phyloP scores from a whole-genome alignment of 1,140 invertebrate species.

The Panagrolaimus sp. region DNA sequence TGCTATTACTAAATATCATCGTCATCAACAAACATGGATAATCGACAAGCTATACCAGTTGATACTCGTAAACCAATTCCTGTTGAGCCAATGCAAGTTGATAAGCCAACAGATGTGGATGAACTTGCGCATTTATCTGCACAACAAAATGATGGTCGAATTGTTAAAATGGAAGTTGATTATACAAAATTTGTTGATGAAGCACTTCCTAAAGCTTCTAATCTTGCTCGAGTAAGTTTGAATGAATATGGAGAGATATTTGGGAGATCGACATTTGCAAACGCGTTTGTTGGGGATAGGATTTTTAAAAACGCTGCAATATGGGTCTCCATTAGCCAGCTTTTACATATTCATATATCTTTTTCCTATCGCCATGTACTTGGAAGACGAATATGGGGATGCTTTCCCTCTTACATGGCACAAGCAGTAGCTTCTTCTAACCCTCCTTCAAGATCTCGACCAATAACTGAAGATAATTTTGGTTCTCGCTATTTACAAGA shows the following conservation, averaged over 20 bases:
- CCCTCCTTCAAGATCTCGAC: background rate
- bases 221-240: conserved; percentile 68
- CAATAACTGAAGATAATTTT: conserved; percentile 48
- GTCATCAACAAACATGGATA: conserved; percentile 4
- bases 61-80: background rate
- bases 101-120: conserved; percentile 16
- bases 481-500: conserved; percentile 66
- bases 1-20: too few species aligned
- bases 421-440: too few species aligned
- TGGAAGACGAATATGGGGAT: too few species aligned
- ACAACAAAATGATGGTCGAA: conserved; percentile 56
- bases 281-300: too few species aligned
- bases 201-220: conserved; percentile 84
- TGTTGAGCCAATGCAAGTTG: conserved; percentile 20
- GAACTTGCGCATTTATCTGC: conserved; percentile 12
- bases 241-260: background rate
- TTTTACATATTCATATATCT: too few species aligned
- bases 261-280: too few species aligned
- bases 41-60: background rate
- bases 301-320: too few species aligned
- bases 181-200: conserved; percentile 85
- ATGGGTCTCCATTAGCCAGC: too few species aligned
- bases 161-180: conserved; percentile 88
- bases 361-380: too few species aligned
- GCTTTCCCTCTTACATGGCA: too few species aligned